Evolutionary conservation across 2,888 invertebrate species (phyloP).

Genomic region (Microchrysa polita): DNA sequence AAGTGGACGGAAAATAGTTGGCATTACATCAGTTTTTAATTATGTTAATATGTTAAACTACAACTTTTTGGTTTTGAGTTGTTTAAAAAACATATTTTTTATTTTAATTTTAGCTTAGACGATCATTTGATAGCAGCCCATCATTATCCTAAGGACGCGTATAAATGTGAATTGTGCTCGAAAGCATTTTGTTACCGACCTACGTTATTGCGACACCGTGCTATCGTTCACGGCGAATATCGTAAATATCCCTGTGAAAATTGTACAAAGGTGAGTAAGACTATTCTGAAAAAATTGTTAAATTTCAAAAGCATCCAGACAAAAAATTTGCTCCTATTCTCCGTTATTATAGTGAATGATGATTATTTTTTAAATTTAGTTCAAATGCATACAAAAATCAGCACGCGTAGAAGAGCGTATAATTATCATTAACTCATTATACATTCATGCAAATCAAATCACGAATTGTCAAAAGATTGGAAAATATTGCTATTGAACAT

Average conservation of each 20-base stretch:
- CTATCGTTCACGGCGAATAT: slow-evolving; percentile 81
- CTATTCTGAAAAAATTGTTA: neutral
- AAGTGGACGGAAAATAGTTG: too few species aligned
- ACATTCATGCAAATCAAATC: too few species aligned
- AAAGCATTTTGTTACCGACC: slow-evolving; percentile 84
- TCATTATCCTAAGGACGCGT: slow-evolving; percentile 80
- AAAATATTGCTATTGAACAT: too few species aligned
- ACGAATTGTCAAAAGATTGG: too few species aligned
- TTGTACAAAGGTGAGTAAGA: slow-evolving; percentile 78
- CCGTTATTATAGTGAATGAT: too few species aligned
- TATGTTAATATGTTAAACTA: too few species aligned
- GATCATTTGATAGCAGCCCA: slow-evolving; percentile 82
- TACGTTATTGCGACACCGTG: slow-evolving; percentile 83
- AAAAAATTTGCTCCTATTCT: neutral
- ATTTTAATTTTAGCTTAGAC: slow-evolving; percentile 76
- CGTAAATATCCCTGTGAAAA: slow-evolving; percentile 94
- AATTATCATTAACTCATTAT: too few species aligned
- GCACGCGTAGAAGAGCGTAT: too few species aligned
- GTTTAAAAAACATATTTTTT: slow-evolving; percentile 32
- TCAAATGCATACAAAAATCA: too few species aligned
- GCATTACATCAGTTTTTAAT: too few species aligned
- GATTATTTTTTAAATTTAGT: too few species aligned
- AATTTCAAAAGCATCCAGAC: neutral
- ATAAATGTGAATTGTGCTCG: slow-evolving; percentile 85
- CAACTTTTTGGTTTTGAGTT: too few species aligned